Evolutionary conservation across 2,797 vertebrate genomes (phyloP), one percentile per base, ranked within the genome.

Genomic region (Threskiornis aethiopicus): DNA sequence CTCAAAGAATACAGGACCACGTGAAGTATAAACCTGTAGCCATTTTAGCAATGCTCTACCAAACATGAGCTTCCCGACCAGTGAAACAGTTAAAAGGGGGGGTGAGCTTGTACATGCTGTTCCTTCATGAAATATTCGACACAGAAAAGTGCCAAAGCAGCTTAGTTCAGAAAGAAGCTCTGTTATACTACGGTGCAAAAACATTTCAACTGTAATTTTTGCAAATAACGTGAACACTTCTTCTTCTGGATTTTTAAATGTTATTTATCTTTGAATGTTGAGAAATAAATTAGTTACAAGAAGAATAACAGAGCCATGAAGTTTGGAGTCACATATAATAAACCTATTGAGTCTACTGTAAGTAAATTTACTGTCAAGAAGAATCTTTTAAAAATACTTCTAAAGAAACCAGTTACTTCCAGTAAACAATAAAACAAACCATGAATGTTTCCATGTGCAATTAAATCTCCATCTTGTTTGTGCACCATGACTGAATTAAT

Each of bases 251-350:
- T 72, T 87, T 92, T 91, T 67, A 79, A 95, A 71, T 2, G 5
- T 62, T 82, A 67, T 82, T 81, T 91, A 46, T 75, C 78, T 89
- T 78, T 67, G 25, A 75, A 77, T 47, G 39, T 41, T 87, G 58
- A 95, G 39, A 93, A 96, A 85, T 87, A 71, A 93, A 73, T 84
- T 33, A 89, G 52, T 77, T 80, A 54, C 44, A 85, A 66, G 59
- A 90, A 84, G 31, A 73, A 14, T 47, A 93, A 94, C 80, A 77
- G 42, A 69, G 64, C 10, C 41, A 29, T 51, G 44, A 87, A 67
- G 29, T 73, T 75, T 87, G 44, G n/a, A 96, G 65, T 72, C 67
- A 80, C 9, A 41, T 58, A 62, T 2, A 79, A 1, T 49, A 64
- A 64, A 61, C 33, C 49, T 89, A 57, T 84, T 73, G 65, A 80